phyloP scores from a whole-genome alignment of 2,797 vertebrate genomes.

The Enteromius treurensis region DNA sequence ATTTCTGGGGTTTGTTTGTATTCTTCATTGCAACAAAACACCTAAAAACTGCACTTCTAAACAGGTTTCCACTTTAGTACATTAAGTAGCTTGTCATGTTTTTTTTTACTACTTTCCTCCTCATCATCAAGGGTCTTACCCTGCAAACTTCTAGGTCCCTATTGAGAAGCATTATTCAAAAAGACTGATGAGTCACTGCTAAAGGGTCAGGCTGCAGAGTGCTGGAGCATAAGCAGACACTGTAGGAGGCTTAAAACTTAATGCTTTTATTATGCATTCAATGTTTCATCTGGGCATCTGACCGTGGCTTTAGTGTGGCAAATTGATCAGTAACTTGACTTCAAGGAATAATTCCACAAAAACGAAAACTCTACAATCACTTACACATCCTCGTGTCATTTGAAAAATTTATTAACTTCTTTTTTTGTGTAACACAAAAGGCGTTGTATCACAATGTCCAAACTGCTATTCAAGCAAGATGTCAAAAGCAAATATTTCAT shows the following conservation, averaged over 20 bases:
- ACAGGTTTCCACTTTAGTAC: conserved; percentile 39
- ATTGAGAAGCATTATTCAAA: conserved; percentile 74
- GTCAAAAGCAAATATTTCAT: conserved; percentile 6
- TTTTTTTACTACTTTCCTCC: conserved; percentile 44
- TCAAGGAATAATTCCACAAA: conserved; percentile 18
- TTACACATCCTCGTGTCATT: not conserved
- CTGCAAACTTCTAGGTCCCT: conserved; percentile 47
- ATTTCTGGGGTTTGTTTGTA: not conserved
- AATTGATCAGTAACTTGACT: conserved; percentile 15
- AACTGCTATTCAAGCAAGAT: not conserved
- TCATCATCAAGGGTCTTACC: conserved; percentile 68
- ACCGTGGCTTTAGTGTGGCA: conserved; percentile 4
- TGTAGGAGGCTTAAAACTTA: conserved; percentile 46
- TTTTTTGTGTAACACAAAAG: not conserved
- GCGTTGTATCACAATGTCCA: not conserved
- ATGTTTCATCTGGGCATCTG: conserved; percentile 1
- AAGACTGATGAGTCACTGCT: conserved; percentile 69
- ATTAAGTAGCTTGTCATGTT: conserved; percentile 46
- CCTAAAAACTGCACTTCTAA: conserved; percentile 47
- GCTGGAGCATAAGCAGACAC: conserved; percentile 60
- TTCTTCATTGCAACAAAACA: conserved; percentile 8
- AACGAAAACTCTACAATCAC: conserved; percentile 9
- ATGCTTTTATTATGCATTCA: conserved; percentile 28
- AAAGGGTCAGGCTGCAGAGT: conserved; percentile 49
- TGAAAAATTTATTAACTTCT: not conserved